These are phyloP conservation scores for Dendronephthya gigantea DNA, from an alignment of 64 coral and sea anemone genomes.

Conservation along the genomic window DNA sequence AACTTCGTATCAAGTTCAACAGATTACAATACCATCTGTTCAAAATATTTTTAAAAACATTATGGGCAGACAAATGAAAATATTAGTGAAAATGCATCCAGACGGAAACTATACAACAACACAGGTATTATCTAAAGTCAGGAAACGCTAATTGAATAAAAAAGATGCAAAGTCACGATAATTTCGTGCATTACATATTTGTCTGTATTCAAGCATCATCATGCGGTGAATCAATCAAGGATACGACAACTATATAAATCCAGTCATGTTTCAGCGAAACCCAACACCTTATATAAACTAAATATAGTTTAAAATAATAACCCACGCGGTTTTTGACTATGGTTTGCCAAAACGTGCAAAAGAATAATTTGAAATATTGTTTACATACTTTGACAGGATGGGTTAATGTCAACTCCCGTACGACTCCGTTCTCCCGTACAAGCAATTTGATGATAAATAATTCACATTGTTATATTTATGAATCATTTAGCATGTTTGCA, in stretches of 20 bases:
- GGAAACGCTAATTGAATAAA: conserved; percentile 13
- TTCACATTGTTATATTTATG: background rate
- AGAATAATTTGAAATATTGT: background rate
- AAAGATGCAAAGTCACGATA: background rate
- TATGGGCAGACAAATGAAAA: background rate
- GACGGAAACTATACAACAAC: background rate
- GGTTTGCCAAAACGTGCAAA: no score
- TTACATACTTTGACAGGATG: background rate
- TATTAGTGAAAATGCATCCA: background rate
- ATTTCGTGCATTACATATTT: background rate
- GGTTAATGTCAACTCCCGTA: background rate
- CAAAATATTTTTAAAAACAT: background rate
- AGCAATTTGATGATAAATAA: background rate
- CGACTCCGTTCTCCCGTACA: background rate
- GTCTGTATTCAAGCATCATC: background rate
- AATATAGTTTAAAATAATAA: background rate
- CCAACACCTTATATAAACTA: background rate
- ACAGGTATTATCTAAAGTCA: background rate
- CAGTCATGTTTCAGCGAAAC: background rate
- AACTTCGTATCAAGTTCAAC: background rate
- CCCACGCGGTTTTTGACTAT: background rate
- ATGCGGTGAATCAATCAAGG: background rate
- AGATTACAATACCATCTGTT: background rate
- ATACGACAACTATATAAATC: background rate
- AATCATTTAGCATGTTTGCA: background rate